phyloP scores from a whole-genome alignment of 2,888 invertebrate genomes.

The Tortrix viridana region DNA sequence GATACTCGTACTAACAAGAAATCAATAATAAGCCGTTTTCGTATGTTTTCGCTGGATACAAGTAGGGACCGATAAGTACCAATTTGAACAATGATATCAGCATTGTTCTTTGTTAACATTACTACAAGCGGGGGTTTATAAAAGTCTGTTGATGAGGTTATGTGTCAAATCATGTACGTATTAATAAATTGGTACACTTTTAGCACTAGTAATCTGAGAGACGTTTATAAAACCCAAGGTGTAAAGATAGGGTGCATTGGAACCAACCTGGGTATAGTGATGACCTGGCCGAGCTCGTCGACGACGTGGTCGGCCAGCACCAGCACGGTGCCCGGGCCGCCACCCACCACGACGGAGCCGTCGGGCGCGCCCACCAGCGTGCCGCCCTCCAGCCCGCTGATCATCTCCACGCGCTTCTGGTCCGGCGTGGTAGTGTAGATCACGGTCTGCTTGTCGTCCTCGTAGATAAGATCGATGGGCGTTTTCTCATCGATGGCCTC shows the following conservation, averaged over 20 bases:
- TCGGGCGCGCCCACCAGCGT: slow-evolving; percentile 82
- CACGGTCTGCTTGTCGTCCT: slow-evolving; percentile 93
- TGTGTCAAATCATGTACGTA: too few species aligned
- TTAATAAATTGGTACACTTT: too few species aligned
- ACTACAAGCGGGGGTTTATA: too few species aligned
- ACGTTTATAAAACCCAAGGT: background rate
- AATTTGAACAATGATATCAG: too few species aligned
- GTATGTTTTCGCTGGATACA: too few species aligned
- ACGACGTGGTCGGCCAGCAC: slow-evolving; percentile 89
- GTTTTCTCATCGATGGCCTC: slow-evolving; percentile 86
- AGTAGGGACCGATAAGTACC: too few species aligned
- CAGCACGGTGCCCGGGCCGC: slow-evolving; percentile 85
- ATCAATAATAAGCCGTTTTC: too few species aligned
- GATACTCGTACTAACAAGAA: too few species aligned
- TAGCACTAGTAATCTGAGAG: background rate
- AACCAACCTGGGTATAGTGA: slow-evolving; percentile 86
- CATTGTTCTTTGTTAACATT: too few species aligned
- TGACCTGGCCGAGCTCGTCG: slow-evolving; percentile 87
- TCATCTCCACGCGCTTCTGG: slow-evolving; percentile 92
- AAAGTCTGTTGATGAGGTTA: too few species aligned
- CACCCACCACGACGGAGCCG: slow-evolving; percentile 80
- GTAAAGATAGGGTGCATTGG: background rate
- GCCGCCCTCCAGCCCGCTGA: slow-evolving; percentile 85
- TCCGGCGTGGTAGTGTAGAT: slow-evolving; percentile 92
- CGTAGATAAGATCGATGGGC: slow-evolving; percentile 92